A percentile compares a stretch with the other conserved stretches of the same genome.
Evolutionary conservation across 2,888 invertebrate genomes (phyloP).

Genomic region (Parascotia fuliginaria): DNA sequence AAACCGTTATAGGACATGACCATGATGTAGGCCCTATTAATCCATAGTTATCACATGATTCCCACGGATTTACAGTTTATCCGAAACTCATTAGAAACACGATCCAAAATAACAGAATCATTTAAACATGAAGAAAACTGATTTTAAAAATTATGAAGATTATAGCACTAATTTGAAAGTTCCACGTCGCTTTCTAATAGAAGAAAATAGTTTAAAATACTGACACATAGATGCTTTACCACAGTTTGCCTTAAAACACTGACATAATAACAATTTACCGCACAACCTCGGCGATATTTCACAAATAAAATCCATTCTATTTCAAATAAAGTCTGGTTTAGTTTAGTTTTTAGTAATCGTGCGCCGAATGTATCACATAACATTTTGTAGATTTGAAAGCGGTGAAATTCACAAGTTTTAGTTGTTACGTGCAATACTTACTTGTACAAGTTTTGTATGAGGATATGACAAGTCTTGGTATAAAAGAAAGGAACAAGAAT

Average conservation of each 20-base stretch:
- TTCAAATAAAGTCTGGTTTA: conserved; percentile 7
- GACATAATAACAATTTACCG: conserved; percentile 4
- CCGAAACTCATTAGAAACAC: too few species aligned
- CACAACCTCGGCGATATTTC: not conserved
- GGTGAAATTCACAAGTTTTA: conserved; percentile 33
- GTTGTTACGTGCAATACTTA: conserved; percentile 35
- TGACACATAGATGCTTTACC: not conserved
- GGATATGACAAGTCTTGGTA: conserved; percentile 38
- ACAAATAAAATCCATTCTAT: conserved; percentile 6
- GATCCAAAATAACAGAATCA: too few species aligned
- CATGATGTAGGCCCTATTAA: too few species aligned
- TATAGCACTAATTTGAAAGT: too few species aligned
- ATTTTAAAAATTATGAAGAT: too few species aligned
- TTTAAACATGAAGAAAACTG: too few species aligned
- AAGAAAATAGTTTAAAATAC: not conserved
- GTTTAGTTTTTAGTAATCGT: conserved; percentile 12
- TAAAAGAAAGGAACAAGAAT: conserved; percentile 53
- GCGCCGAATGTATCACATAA: conserved; percentile 18
- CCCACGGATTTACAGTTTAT: too few species aligned
- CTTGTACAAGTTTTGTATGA: conserved; percentile 41
- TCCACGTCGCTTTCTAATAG: not conserved
- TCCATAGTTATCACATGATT: too few species aligned
- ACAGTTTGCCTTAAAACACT: not conserved
- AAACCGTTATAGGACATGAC: too few species aligned
- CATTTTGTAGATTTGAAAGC: conserved; percentile 25